Evolutionary conservation across 2,797 vertebrate genomes (phyloP), one percentile per base, ranked within the genome.

Genomic region (Pogoniulus pusillus): DNA sequence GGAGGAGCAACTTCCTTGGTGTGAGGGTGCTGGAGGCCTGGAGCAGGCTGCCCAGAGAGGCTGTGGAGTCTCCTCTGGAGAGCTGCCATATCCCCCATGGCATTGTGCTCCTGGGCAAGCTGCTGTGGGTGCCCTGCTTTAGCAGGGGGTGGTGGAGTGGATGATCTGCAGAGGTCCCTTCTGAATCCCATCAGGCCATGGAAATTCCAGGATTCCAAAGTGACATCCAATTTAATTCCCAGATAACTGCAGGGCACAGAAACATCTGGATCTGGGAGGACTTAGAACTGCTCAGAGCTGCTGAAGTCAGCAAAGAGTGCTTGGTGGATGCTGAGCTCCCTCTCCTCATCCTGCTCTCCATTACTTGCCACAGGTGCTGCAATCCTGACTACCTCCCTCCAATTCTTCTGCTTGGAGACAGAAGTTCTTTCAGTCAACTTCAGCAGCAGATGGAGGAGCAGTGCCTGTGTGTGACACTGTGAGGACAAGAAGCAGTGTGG

Each of bases 381-480:
- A 10, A 37, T 5, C 30, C n/a, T 2, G 7, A 34, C 30, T n/a
- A 30, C 22, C 24, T 23, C 49, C 49, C 26, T 2, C 4, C 23
- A 35, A 41, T 39, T 10, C 13, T 76, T 70, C 73, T 79, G 65
- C 65, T 49, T 64, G 47, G 64, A 14, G 63, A 55, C 17, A 26
- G 2, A 16, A 54, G 57, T 57, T 51, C 43, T 53, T 78, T 62
- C 4, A 62, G 70, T 47, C 49, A 35, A 64, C 79, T 32, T 69
- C 45, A 88, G 58, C 54, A 75, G 55, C 3, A 29, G 7, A 15
- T 34, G 70, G 30, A 15, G 3, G 7, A 39, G 34, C 2, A 24
- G 3, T 0, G 6, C 34, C 37, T 0, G 0, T 1, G 32, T 19
- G 34, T 32, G 85, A 92, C 26, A 4, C 6, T 35, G 23, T 1